phyloP scores from a whole-genome alignment of 2,888 invertebrate species.

The Ommatoiulus sabulosus region DNA sequence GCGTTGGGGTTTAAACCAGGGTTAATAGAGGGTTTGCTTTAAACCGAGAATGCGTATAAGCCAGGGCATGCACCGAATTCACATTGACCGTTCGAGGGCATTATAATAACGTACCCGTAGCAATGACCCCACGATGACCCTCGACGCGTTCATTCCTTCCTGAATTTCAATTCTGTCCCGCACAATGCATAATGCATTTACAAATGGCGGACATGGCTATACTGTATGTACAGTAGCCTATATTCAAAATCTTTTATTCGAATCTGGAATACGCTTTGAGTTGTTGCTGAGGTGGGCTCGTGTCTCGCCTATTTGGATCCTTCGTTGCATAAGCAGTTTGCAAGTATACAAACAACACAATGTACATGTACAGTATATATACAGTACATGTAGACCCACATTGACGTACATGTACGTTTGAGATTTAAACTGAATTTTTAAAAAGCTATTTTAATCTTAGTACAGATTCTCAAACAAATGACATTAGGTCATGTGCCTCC shows the following conservation, averaged over 20 bases:
- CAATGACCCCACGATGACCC: constrained; percentile 34
- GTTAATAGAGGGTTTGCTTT: constrained; percentile 34
- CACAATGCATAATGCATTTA: background rate
- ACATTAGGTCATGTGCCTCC: no score
- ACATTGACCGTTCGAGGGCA: constrained; percentile 25
- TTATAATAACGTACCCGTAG: background rate
- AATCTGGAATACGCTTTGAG: background rate
- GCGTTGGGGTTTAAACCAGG: constrained; percentile 1
- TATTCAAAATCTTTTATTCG: background rate
- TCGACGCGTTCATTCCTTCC: background rate
- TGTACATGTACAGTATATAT: no score
- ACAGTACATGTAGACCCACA: no score
- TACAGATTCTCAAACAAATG: no score
- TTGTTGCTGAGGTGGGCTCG: background rate
- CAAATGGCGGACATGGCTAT: no score
- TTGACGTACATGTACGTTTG: no score
- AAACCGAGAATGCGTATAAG: background rate
- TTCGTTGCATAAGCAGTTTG: background rate
- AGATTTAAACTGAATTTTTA: background rate
- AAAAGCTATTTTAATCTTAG: background rate
- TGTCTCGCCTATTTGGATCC: background rate
- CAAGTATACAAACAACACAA: no score
- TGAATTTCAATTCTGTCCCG: background rate
- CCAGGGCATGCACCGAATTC: constrained; percentile 18
- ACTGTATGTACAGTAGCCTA: background rate